Conservation (phyloP, 2,113 vertebrate species). For the Ceyx melanurus region DNA sequence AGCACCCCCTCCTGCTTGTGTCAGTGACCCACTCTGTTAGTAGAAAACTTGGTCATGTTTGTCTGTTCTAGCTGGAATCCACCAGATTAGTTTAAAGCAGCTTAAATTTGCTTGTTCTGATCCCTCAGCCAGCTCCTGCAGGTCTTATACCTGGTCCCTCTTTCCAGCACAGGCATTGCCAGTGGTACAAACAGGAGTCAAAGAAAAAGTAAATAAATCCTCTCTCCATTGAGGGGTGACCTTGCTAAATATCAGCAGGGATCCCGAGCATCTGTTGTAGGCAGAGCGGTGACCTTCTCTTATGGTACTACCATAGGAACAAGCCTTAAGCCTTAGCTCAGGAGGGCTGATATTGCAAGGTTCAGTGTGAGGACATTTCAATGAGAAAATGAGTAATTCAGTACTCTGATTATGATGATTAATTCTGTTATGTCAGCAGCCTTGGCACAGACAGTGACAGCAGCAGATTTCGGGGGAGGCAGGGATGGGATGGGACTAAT, state of each 20-base stretch:
- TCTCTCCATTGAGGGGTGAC: not conserved
- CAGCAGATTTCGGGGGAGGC: not conserved
- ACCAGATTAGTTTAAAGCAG: slow-evolving; percentile 11
- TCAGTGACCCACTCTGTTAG: not conserved
- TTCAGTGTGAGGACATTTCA: slow-evolving; percentile 23
- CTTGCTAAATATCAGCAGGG: not conserved
- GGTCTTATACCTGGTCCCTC: not conserved
- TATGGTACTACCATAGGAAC: not conserved
- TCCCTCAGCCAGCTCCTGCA: not conserved
- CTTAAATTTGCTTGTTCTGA: not conserved
- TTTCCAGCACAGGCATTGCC: not conserved
- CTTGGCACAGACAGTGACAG: slow-evolving; percentile 24
- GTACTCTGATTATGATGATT: slow-evolving; percentile 49
- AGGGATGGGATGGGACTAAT: not conserved
- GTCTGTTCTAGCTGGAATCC: not conserved
- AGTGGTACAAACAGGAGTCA: not conserved
- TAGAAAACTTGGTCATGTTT: fast-evolving
- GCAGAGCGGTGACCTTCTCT: not conserved
- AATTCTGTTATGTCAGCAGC: slow-evolving; percentile 47
- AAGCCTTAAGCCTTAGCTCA: not conserved
- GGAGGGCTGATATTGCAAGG: not conserved
- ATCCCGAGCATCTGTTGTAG: not conserved
- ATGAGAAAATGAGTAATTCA: slow-evolving; percentile 29
- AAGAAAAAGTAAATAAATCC: not conserved
- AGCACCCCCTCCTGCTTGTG: not conserved